A percentile compares a stretch with the other conserved stretches of the same genome.
phyloP scores from a whole-genome alignment of 2,888 invertebrate genomes.

The Ennomos fuscantarius region DNA sequence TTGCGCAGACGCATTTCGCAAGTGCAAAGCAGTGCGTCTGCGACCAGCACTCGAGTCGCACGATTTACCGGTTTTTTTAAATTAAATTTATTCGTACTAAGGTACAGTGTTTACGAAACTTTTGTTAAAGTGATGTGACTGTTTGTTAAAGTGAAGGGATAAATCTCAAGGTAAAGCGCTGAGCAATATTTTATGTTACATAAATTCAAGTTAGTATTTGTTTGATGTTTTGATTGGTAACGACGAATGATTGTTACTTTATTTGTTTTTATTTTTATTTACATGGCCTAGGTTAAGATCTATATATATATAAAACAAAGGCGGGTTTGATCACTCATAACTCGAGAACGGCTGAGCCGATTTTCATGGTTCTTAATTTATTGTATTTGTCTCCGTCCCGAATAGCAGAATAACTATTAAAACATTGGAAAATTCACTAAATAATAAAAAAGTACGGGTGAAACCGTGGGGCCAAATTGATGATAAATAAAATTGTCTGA shows the following conservation, averaged over 20 bases:
- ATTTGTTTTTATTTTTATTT: too few species aligned
- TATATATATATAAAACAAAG: too few species aligned
- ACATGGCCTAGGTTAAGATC: too few species aligned
- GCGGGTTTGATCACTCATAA: too few species aligned
- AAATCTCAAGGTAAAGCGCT: conserved; percentile 8
- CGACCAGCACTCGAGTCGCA: conserved; percentile 18
- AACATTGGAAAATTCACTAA: too few species aligned
- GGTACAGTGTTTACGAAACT: conserved; percentile 17
- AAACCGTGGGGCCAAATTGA: too few species aligned
- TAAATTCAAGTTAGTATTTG: not conserved
- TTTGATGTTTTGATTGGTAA: not conserved
- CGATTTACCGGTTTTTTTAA: conserved; percentile 1
- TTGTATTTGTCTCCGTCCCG: too few species aligned
- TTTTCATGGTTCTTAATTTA: too few species aligned
- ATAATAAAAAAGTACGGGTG: too few species aligned
- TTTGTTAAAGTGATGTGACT: conserved; percentile 17
- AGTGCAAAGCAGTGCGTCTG: conserved; percentile 23
- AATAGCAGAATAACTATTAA: too few species aligned
- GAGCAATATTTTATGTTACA: conserved; percentile 2
- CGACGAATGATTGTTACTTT: not conserved
- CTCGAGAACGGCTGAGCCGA: too few species aligned
- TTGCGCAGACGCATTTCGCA: conserved; percentile 21
- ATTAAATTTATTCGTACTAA: conserved; percentile 8
- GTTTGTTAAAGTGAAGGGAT: conserved; percentile 27
- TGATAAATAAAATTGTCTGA: too few species aligned